Evolutionary conservation across 1,140 invertebrate genomes (phyloP), one percentile per base, ranked within the genome.

Genomic region (Drosophila oshimai): DNA sequence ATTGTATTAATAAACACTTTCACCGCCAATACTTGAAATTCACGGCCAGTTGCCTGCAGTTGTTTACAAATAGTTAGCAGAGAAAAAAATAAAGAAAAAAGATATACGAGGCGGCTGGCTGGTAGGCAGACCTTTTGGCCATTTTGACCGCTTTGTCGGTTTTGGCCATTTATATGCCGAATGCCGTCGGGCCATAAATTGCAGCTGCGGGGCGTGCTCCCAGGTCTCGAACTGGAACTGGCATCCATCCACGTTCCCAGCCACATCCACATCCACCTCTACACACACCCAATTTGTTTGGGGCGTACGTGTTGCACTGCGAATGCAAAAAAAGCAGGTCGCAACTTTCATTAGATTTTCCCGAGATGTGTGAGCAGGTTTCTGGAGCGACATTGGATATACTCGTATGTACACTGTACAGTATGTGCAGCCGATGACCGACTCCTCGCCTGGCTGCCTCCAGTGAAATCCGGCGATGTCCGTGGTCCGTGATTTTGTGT

Each of bases 321-420:
- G 62, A 61, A 64, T 79, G 81, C 81, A 57, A 74, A 34, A 60
- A 88, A 89, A 89, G 55, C 75, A 68, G 84, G 84, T 89, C 84
- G 77, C 49, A 65, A 89, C 84, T 83, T 89, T 89, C 79, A 84
- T 89, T 89, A 70, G 68, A 89, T 86, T 86, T 86, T 76, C 34
- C 62, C 58, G 54, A 62, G 58, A 62, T 62, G 34, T 62, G 34
- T 29, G 57, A 26, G 24, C 26, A 13, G 18, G 34, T 57, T 65
- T 65, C 54, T 65, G 78, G 78, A 86, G 74, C 71, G 78, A 78
- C 78, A 86, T 64, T 60, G 71, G 74, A 86, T 78, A 78, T 51
- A 12, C 45, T 3, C 13, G 5, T 12, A 9, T 13, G 24, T 42
- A 7, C n/a, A n/a, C n/a, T 29, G 15, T 53, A 4, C 12, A 15